Percentiles rank a stretch among this genome's conserved stretches.
phyloP scores from a whole-genome alignment of 23 tunicate genomes.

The Ascidia mentula region DNA sequence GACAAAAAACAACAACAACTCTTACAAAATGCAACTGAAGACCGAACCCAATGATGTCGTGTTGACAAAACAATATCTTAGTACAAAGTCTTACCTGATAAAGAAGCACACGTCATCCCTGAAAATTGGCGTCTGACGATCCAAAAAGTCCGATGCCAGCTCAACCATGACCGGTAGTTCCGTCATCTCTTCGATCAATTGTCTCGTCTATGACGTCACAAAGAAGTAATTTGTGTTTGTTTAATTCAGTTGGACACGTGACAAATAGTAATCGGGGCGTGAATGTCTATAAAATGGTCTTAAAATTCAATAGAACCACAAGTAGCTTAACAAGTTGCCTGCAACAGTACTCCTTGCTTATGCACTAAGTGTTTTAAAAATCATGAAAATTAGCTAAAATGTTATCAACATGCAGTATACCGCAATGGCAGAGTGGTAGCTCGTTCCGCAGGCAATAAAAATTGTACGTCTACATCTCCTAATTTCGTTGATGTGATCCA shows the following conservation, averaged over 20 bases:
- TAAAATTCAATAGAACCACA: too few species aligned
- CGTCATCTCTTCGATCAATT: constrained; percentile 94
- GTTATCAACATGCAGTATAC: constrained; percentile 59
- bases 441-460: constrained; percentile 96
- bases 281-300: too few species aligned
- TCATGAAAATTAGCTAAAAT: too few species aligned
- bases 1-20: too few species aligned
- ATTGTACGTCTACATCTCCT: constrained; percentile 90
- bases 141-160: constrained; percentile 95
- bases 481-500: constrained; percentile 95
- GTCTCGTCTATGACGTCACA: constrained; percentile 69
- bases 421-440: constrained; percentile 94
- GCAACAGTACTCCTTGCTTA: too few species aligned
- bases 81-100: constrained; percentile 50
- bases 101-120: constrained; percentile 99
- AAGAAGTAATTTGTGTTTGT: too few species aligned
- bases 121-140: constrained; percentile 94
- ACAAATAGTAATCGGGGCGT: too few species aligned
- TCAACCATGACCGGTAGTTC: constrained; percentile 99
- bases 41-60: neutral
- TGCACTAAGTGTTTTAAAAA: too few species aligned
- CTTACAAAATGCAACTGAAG: too few species aligned
- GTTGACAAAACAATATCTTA: neutral
- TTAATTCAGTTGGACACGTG: too few species aligned
- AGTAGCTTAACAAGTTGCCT: too few species aligned